Conservation (phyloP, 2,888 invertebrate species). For the Bombylius major region DNA sequence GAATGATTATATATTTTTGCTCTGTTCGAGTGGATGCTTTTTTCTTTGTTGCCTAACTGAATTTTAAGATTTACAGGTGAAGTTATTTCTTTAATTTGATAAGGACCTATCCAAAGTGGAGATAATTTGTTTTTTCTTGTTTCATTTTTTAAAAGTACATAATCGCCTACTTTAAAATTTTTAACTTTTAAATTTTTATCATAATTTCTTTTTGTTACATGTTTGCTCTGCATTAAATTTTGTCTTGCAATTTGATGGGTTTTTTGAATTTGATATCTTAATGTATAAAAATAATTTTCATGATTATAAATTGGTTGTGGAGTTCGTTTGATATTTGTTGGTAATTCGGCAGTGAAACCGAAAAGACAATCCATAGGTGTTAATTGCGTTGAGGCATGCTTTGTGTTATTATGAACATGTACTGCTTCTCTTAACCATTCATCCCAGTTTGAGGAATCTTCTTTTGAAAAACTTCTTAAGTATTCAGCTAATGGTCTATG, state of each 20-base stretch:
- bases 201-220: not conserved
- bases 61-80: too few species aligned
- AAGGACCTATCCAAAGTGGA: not conserved
- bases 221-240: not conserved
- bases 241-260: not conserved
- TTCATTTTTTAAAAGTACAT: not conserved
- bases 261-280: not conserved
- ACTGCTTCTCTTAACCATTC: too few species aligned
- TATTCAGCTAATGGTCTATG: too few species aligned
- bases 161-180: not conserved
- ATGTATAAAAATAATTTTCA: not conserved
- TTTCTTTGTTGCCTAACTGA: too few species aligned
- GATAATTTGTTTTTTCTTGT: not conserved
- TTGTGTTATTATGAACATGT: too few species aligned
- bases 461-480: too few species aligned
- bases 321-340: not conserved
- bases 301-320: not conserved
- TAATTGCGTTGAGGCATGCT: not conserved
- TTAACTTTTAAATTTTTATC: not conserved
- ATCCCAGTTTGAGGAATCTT: too few species aligned
- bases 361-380: conserved; percentile 1
- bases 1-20: too few species aligned
- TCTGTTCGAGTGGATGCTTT: too few species aligned
- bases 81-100: not conserved
- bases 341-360: not conserved